Evolutionary conservation across 2,797 vertebrate species (phyloP).

Genomic region (Cuniculus paca): DNA sequence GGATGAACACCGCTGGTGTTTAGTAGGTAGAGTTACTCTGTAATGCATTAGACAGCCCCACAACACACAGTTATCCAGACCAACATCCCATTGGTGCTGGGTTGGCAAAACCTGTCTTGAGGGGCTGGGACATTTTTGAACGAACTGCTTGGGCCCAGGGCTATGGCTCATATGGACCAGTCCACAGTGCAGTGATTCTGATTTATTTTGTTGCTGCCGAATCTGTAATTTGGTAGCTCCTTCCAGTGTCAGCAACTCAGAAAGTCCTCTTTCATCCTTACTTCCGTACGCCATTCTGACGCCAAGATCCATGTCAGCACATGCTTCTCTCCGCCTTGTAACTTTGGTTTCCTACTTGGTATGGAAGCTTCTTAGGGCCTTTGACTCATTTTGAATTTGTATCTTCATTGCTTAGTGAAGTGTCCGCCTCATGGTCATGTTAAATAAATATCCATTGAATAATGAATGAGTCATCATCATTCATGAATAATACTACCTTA

Average conservation of each 20-base stretch:
- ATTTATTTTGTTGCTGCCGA: background rate
- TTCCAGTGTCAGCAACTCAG: background rate
- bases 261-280: background rate
- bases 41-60: background rate
- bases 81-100: background rate
- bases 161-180: background rate
- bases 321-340: background rate
- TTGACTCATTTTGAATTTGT: background rate
- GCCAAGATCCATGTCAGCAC: background rate
- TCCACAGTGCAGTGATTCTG: background rate
- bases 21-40: background rate
- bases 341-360: background rate
- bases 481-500: background rate
- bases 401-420: background rate
- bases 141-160: background rate
- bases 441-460: background rate
- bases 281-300: background rate
- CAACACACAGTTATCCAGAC: background rate
- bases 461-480: background rate
- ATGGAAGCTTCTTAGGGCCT: background rate
- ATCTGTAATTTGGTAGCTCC: background rate
- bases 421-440: background rate
- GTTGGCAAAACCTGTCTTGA: background rate
- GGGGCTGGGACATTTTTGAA: background rate
- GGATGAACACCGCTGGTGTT: background rate